Conservation (phyloP, 1,140 invertebrate genomes). For the Calliopsis andreniformis region DNA sequence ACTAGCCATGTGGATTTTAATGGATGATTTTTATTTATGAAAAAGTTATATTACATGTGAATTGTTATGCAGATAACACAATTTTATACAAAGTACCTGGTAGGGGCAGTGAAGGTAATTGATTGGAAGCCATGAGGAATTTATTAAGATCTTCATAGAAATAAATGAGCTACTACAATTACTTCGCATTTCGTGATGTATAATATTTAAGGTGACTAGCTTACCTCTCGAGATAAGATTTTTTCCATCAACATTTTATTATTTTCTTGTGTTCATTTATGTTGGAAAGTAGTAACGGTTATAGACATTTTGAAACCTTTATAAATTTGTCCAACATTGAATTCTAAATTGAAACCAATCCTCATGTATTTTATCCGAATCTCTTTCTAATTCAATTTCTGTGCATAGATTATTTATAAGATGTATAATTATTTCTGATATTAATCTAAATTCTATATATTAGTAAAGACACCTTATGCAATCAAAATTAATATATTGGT, state of each 20-base stretch:
- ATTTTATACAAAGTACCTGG: conserved; percentile 78
- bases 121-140: conserved; percentile 74
- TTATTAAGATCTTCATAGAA: conserved; percentile 57
- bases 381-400: conserved; percentile 32
- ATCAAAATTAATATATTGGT: conserved; percentile 48
- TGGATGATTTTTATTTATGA: conserved; percentile 53
- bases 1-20: conserved; percentile 58
- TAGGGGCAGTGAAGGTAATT: conserved; percentile 74
- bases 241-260: conserved; percentile 40
- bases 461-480: conserved; percentile 27
- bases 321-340: too few relatives aligned
- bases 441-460: conserved; percentile 22
- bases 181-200: conserved; percentile 52
- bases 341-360: conserved; percentile 5
- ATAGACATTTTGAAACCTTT: not conserved
- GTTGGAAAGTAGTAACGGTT: conserved; percentile 17
- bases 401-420: not conserved
- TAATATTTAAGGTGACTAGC: conserved; percentile 36
- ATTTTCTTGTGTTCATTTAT: conserved; percentile 12
- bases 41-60: conserved; percentile 51
- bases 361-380: conserved; percentile 28
- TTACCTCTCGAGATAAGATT: conserved; percentile 45
- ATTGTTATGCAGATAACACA: conserved; percentile 66
- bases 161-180: conserved; percentile 44
- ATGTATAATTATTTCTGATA: conserved; percentile 31